phyloP scores from a whole-genome alignment of 2,797 vertebrate species.

The Gadopsis marmoratus region DNA sequence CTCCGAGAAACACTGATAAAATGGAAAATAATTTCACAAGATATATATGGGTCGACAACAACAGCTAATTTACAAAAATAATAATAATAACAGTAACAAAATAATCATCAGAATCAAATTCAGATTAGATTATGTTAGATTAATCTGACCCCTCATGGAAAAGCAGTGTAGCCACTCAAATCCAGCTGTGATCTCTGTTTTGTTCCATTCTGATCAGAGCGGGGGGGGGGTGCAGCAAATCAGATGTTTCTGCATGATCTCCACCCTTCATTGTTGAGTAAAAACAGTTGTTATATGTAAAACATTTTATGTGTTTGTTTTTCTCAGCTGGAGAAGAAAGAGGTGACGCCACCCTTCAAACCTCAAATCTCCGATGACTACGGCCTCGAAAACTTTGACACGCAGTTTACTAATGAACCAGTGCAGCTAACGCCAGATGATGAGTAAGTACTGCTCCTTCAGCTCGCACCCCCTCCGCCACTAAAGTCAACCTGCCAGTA shows the following conservation, averaged over 20 bases:
- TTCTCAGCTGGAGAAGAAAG: constrained; percentile 95
- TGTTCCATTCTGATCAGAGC: neutral
- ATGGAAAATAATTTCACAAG: too few relatives aligned
- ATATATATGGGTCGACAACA: too few relatives aligned
- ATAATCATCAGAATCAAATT: neutral
- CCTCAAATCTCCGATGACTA: constrained; percentile 97
- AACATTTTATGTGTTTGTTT: constrained; percentile 50
- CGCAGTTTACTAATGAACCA: constrained; percentile 98
- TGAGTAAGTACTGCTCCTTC: constrained; percentile 85
- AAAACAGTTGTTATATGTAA: constrained; percentile 4
- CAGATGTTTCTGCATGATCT: neutral
- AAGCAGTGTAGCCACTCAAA: neutral
- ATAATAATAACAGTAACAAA: too few relatives aligned
- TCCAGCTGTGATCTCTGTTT: neutral
- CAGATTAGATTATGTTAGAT: too few relatives aligned
- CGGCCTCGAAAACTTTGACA: constrained; percentile 98
- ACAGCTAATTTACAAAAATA: too few relatives aligned
- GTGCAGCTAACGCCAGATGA: constrained; percentile 99
- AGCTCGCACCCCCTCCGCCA: constrained; percentile 15
- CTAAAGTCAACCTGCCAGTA: constrained; percentile 23
- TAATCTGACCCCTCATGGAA: neutral
- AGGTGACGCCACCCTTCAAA: constrained; percentile 93
- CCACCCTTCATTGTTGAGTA: neutral
- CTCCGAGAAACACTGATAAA: too few relatives aligned
- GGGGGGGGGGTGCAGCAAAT: neutral